Evolutionary conservation across 2,797 vertebrate species (phyloP), one percentile per base, ranked within the genome.

Genomic region (Argya squamiceps): DNA sequence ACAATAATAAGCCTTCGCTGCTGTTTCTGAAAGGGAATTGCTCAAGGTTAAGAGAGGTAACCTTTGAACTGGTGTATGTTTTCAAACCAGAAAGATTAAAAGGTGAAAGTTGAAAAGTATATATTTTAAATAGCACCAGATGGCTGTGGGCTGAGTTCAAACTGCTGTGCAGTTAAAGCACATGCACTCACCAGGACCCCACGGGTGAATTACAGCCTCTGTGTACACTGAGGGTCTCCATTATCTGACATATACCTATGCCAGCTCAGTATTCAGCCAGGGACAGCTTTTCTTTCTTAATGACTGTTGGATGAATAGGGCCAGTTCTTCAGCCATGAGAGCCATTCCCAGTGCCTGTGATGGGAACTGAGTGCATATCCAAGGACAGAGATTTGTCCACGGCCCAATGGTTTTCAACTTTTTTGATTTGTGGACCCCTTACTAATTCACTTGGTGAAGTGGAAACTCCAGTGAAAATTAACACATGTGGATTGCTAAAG

Each of bases 21-120:
- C 81, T 73, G 74, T 86, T 96, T 91, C 96, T 87, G 84, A 88
- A 93, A 95, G 60, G 69, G 87, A 96, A 95, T 89, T 78, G 39
- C 73, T 92, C 22, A 46, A 44, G 94, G 68, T 96, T 95, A 84
- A 67, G 50, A 88, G 95, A 88, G 46, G 92, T 81, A 94, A 92
- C 95, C 77, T 96, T 96, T 95, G 95, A 95, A 96, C 78, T 59
- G 86, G 60, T 80, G 84, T 91, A 65, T 95, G 84, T 91, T 97
- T 96, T 86, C 71, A 93, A 97, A 95, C 75, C 55, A 89, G 92
- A 96, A 91, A 95, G 93, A 95, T 60, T 85, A 81, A 88, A 95
- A 96, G 93, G 87, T 93, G 84, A 93, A 85, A 96, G 96, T 88
- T 97, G 92, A 96, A 97, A 93, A 93, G 89, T 87, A 84, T 60